Conservation (phyloP, 2,888 invertebrate genomes). For the Drosophila sordidapex region DNA sequence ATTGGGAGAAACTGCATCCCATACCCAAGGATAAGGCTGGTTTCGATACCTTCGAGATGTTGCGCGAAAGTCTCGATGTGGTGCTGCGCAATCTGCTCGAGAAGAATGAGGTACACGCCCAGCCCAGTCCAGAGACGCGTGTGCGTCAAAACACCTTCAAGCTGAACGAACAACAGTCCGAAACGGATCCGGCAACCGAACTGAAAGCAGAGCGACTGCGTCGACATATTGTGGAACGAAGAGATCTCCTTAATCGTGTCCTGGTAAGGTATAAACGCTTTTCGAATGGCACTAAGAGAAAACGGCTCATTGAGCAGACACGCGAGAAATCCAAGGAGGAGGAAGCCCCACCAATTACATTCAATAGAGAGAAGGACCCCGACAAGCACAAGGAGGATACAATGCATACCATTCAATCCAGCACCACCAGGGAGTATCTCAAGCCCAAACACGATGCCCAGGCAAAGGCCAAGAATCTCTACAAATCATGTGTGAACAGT, state of each 20-base stretch:
- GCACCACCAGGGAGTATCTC: conserved; percentile 39
- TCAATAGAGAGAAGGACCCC: conserved; percentile 33
- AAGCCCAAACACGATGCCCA: conserved; percentile 87
- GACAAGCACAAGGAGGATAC: conserved; percentile 22
- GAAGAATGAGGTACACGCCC: conserved; percentile 66
- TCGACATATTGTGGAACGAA: conserved; percentile 73
- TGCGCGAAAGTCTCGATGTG: conserved; percentile 91
- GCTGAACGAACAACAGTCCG: conserved; percentile 55
- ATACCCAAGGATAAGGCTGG: conserved; percentile 95
- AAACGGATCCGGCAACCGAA: conserved; percentile 59
- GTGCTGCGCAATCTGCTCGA: conserved; percentile 89
- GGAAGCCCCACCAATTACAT: conserved; percentile 15
- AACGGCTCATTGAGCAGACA: conserved; percentile 66
- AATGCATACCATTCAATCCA: not conserved
- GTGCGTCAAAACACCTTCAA: conserved; percentile 56
- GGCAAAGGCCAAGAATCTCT: conserved; percentile 92
- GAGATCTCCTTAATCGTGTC: conserved; percentile 70
- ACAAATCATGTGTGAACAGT: conserved; percentile 94
- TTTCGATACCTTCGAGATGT: conserved; percentile 95
- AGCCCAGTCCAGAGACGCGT: conserved; percentile 26
- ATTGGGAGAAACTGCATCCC: conserved; percentile 93
- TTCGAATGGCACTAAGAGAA: conserved; percentile 69
- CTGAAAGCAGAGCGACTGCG: conserved; percentile 61
- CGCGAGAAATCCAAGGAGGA: conserved; percentile 62
- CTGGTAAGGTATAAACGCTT: conserved; percentile 78